phyloP scores from a whole-genome alignment of 2,113 vertebrate species.

The Ageneiosus marmoratus region DNA sequence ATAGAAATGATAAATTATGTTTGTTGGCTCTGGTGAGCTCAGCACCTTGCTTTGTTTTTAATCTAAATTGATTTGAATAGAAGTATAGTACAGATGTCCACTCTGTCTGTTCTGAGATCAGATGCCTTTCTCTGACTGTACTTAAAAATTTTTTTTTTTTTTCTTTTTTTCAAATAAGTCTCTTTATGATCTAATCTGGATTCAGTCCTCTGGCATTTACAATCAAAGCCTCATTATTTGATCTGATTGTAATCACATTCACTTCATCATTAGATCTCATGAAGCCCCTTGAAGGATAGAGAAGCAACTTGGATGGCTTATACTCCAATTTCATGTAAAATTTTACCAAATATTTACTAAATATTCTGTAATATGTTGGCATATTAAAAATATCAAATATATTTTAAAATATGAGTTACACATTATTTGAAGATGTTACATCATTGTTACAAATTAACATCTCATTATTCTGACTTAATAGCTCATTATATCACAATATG shows the following conservation, averaged over 20 bases:
- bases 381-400: not conserved
- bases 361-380: not conserved
- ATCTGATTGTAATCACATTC: not conserved
- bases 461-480: too few relatives aligned
- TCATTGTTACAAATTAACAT: too few relatives aligned
- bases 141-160: too few relatives aligned
- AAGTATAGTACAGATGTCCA: not conserved
- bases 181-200: not conserved
- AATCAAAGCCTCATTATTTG: not conserved
- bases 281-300: not conserved
- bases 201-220: not conserved
- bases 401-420: too few relatives aligned
- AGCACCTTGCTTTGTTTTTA: not conserved
- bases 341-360: not conserved
- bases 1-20: slow-evolving; percentile 16
- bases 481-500: too few relatives aligned
- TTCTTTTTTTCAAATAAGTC: not conserved
- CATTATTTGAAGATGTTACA: too few relatives aligned
- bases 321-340: not conserved
- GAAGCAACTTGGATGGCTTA: not conserved
- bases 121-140: not conserved
- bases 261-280: not conserved
- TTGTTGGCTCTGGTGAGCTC: not conserved
- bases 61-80: slow-evolving; percentile 17
- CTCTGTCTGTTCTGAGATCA: not conserved